phyloP scores from a whole-genome alignment of 2,113 vertebrate species.

The Mionectes macconnelli region DNA sequence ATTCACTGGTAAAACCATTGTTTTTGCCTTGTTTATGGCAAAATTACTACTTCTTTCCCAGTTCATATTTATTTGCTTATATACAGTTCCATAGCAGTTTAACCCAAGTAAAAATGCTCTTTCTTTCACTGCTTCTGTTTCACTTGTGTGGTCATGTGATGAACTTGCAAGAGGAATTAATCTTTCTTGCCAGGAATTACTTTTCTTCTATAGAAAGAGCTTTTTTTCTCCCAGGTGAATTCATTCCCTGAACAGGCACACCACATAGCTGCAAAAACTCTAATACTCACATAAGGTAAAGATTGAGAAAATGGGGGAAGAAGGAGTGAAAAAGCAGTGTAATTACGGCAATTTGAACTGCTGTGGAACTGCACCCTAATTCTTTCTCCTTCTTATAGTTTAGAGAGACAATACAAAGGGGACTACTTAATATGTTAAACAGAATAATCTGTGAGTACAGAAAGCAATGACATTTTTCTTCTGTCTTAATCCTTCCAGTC shows the following conservation, averaged over 20 bases:
- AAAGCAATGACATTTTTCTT: background rate
- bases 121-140: background rate
- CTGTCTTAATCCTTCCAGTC: background rate
- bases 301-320: background rate
- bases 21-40: background rate
- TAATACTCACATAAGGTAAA: background rate
- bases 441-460: background rate
- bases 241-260: background rate
- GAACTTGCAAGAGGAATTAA: background rate
- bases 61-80: background rate
- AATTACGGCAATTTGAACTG: background rate
- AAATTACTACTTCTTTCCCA: background rate
- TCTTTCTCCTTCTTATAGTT: background rate
- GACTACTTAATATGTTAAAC: background rate
- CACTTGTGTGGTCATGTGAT: rapidly evolving
- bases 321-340: background rate
- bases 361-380: background rate
- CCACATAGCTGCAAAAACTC: background rate
- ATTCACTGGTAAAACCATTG: background rate
- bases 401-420: background rate
- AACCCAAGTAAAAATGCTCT: background rate
- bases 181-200: background rate
- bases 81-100: background rate
- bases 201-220: background rate
- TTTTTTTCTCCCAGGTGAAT: background rate